Evolutionary conservation across 2,888 invertebrate species (phyloP), one percentile per base, ranked within the genome.

Genomic region (Drosophila neonasuta): DNA sequence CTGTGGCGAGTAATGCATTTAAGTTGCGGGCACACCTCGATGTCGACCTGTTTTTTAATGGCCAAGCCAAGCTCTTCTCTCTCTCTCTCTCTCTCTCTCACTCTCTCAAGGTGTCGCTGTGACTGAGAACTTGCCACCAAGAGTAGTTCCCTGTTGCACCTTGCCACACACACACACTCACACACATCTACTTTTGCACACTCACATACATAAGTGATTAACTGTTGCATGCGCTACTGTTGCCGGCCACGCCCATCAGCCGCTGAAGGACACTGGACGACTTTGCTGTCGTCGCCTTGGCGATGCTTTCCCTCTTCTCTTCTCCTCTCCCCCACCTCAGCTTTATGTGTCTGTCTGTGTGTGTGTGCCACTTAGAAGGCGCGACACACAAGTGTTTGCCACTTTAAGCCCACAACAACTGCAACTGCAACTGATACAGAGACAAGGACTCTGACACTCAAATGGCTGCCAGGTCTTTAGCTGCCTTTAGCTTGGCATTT

Each of bases 151-250:
- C n/a, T 34, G n/a, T 41, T 42, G 41, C 51, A 68, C 60, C 55
- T 68, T 56, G 66, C 34, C 54, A 60, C 61, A 62, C 48, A 42
- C 17, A 29, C 17, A 8, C 39, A 41, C 13, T 17, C 15, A 42
- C 8, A 5, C 24, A 24, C 24, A 20, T 20, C 20, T 20, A 3
- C 20, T 20, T 20, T 20, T 20, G 20, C 15, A 42, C 8, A 5
- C 24, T 5, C 24, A 29, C 45, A 34, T 51, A 13, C 58, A 63
- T 68, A 68, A 85, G 76, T 80, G 77, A 80, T 80, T 85, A 85
- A 80, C 85, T 80, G 86, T 80, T 82, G 86, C 79, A 71, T 82
- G 86, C 70, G 58, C 44, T 61, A 48, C 71, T 57, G 61, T 39
- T 64, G 50, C 71, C 51, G 61, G 85, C 71, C 84, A 83, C 80